Evolutionary conservation across 1,140 invertebrate species (phyloP).

Genomic region (Bactericera cockerelli): DNA sequence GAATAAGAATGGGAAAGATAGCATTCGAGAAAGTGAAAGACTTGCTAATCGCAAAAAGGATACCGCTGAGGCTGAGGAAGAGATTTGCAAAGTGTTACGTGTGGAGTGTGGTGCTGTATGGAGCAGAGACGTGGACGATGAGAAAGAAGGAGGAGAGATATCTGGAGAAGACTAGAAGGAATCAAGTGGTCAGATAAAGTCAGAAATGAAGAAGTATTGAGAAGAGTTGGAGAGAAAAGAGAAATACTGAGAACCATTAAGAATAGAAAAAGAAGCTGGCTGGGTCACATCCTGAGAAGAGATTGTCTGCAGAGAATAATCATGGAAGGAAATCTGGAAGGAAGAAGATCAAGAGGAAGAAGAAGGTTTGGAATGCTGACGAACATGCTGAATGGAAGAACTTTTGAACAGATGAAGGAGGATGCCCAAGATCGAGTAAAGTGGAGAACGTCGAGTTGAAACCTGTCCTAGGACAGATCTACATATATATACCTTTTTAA

Average conservation of each 20-base stretch:
- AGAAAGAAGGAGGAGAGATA: slow-evolving; percentile 13
- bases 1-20: slow-evolving; percentile 1
- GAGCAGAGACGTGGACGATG: slow-evolving; percentile 11
- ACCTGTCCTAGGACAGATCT: slow-evolving; percentile 9
- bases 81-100: slow-evolving; percentile 14
- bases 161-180: slow-evolving; percentile 11
- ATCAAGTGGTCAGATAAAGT: slow-evolving; percentile 14
- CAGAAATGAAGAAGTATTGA: slow-evolving; percentile 13
- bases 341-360: background rate
- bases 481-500: background rate
- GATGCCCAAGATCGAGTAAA: background rate
- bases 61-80: slow-evolving; percentile 8
- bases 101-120: slow-evolving; percentile 13
- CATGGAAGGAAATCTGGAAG: slow-evolving; percentile 9
- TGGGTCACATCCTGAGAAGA: slow-evolving; percentile 10
- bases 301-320: slow-evolving; percentile 7
- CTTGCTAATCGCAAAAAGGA: background rate
- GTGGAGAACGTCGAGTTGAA: background rate
- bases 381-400: background rate
- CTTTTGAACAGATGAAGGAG: background rate
- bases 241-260: slow-evolving; percentile 12
- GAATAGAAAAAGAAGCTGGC: slow-evolving; percentile 9
- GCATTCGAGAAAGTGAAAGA: background rate
- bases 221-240: slow-evolving; percentile 13
- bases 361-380: background rate